Percentiles rank a stretch among this genome's conserved stretches.
Conservation (phyloP, 1,140 invertebrate genomes). For the Matsumurasca onukii region DNA sequence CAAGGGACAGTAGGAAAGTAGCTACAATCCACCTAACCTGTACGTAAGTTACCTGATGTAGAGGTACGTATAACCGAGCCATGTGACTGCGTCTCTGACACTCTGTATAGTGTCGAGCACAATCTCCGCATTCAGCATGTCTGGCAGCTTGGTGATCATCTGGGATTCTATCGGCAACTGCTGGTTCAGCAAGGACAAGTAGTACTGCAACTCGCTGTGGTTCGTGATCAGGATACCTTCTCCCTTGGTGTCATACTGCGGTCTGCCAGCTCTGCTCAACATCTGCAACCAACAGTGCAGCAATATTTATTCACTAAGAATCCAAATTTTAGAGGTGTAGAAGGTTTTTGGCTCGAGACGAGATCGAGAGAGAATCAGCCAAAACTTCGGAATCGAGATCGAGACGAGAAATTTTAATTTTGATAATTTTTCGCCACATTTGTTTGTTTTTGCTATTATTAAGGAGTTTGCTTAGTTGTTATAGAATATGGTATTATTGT, state of each 20-base stretch:
- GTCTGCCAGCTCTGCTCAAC: conserved; percentile 95
- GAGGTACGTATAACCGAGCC: conserved; percentile 96
- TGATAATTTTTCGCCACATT: too few species aligned
- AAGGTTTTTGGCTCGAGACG: too few species aligned
- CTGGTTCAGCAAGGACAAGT: conserved; percentile 96
- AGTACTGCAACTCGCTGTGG: conserved; percentile 98
- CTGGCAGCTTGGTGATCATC: conserved; percentile 81
- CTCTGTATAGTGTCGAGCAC: conserved; percentile 96
- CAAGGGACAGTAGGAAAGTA: too few species aligned
- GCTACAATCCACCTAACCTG: too few species aligned
- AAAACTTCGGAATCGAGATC: too few species aligned
- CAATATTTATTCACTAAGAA: too few species aligned
- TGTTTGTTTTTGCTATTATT: too few species aligned
- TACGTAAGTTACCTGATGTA: conserved; percentile 69
- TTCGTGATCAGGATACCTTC: conserved; percentile 99
- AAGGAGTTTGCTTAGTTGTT: too few species aligned
- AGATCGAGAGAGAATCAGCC: too few species aligned
- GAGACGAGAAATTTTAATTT: too few species aligned
- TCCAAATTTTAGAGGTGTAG: too few species aligned
- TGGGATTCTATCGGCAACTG: conserved; percentile 91
- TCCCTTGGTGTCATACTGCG: conserved; percentile 98
- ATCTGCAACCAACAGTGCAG: conserved; percentile 64
- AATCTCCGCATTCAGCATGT: conserved; percentile 98
- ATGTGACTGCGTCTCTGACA: conserved; percentile 92
- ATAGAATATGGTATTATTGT: too few species aligned